Conservation (phyloP, 2,888 invertebrate genomes). For the Tortrix viridana region DNA sequence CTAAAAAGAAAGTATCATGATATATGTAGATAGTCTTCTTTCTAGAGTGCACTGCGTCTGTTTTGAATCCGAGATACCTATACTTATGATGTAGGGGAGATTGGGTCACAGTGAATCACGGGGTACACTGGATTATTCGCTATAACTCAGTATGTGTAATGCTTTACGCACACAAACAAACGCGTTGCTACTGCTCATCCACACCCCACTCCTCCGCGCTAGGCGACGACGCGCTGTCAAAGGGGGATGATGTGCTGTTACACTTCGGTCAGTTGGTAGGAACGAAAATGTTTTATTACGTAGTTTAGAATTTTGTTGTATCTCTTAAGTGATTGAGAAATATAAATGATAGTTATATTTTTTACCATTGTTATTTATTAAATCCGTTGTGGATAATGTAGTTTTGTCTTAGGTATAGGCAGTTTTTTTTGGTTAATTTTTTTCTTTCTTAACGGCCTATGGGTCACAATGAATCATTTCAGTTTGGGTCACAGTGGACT, state of each 20-base stretch:
- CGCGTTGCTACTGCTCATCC: conserved; percentile 9
- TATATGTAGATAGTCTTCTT: no score
- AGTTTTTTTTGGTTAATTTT: not conserved
- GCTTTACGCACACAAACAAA: conserved; percentile 14
- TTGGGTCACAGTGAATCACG: not conserved
- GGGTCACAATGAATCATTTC: conserved; percentile 2
- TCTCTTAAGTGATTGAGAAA: not conserved
- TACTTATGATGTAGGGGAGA: conserved; percentile 4
- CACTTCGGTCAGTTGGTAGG: conserved; percentile 9
- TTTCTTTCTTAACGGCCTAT: not conserved
- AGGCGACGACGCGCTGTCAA: not conserved
- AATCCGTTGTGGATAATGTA: not conserved
- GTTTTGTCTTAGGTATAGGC: conserved; percentile 1
- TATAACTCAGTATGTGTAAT: conserved; percentile 1
- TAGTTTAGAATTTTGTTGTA: conserved; percentile 11
- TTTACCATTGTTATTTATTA: not conserved
- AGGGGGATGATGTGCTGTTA: conserved; percentile 5
- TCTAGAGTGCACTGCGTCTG: no score
- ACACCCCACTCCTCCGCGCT: conserved; percentile 2
- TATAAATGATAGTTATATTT: not conserved
- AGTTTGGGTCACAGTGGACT: no score
- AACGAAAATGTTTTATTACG: conserved; percentile 13
- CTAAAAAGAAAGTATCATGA: no score
- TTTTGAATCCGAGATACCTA: no score
- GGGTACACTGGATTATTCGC: not conserved